Evolutionary conservation across 1,140 invertebrate species (phyloP).

Genomic region (Propsilocerus akamusi): DNA sequence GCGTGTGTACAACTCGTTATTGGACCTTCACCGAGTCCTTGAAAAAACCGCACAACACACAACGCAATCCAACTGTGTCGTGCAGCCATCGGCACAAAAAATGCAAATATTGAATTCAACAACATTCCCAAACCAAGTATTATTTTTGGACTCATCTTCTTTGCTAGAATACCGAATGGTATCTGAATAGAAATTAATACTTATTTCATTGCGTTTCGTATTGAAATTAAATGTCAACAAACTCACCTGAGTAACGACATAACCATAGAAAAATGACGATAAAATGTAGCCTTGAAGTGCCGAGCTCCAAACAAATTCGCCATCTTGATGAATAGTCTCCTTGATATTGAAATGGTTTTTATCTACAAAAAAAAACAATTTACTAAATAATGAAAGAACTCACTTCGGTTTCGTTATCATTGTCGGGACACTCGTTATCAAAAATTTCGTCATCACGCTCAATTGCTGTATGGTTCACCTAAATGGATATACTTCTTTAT

Average conservation of each 20-base stretch:
- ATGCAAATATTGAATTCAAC: slow-evolving; percentile 61
- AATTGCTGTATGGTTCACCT: slow-evolving; percentile 59
- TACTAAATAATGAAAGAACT: too few species aligned
- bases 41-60: slow-evolving; percentile 54
- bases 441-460: slow-evolving; percentile 22
- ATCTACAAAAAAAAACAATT: too few species aligned
- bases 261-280: slow-evolving; percentile 71
- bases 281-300: slow-evolving; percentile 52
- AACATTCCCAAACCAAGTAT: slow-evolving; percentile 64
- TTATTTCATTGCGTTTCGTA: too few species aligned
- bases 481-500: too few species aligned
- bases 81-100: slow-evolving; percentile 46
- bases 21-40: slow-evolving; percentile 69
- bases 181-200: too few species aligned
- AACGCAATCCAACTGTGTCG: slow-evolving; percentile 33
- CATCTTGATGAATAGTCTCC: slow-evolving; percentile 31
- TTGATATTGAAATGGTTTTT: too few species aligned
- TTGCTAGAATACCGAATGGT: slow-evolving; percentile 64
- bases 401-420: slow-evolving; percentile 3
- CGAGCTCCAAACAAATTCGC: slow-evolving; percentile 47
- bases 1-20: slow-evolving; percentile 63
- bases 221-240: too few species aligned
- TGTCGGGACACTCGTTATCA: slow-evolving; percentile 39
- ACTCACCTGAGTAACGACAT: slow-evolving; percentile 61
- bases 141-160: too few species aligned